Conservation (phyloP, 1,140 invertebrate genomes). For the Centruroides sculpturatus region DNA sequence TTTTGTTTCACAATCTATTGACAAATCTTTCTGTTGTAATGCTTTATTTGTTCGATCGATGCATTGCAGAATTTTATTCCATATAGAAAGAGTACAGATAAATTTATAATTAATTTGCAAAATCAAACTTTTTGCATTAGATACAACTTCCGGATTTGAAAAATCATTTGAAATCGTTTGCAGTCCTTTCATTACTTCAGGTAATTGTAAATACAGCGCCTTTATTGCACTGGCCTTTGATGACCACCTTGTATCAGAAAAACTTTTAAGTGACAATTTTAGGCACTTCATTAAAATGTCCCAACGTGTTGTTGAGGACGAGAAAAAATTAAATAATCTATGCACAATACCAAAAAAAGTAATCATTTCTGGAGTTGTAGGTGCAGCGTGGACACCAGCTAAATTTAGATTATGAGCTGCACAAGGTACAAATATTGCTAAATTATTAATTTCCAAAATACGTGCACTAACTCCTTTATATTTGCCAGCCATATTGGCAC, state of each 20-base stretch:
- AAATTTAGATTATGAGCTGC: conserved; percentile 4
- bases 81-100: too few species aligned
- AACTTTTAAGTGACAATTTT: not conserved
- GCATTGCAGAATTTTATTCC: too few species aligned
- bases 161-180: too few species aligned
- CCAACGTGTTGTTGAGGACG: not conserved
- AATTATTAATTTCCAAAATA: conserved; percentile 7
- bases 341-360: conserved; percentile 1
- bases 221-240: not conserved
- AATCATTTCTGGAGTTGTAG: not conserved
- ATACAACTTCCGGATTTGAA: too few species aligned
- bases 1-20: too few species aligned
- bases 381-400: not conserved
- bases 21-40: too few species aligned
- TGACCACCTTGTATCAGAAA: not conserved
- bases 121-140: too few species aligned
- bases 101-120: too few species aligned
- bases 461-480: not conserved
- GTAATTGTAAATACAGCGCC: too few species aligned
- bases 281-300: not conserved
- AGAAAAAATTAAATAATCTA: not conserved
- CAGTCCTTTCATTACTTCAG: too few species aligned
- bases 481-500: conserved; percentile 1
- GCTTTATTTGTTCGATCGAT: too few species aligned
- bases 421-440: conserved; percentile 2